Percentiles rank a stretch among this genome's conserved stretches.
These are phyloP conservation scores for Athalia circularis DNA, from an alignment of 2,888 invertebrate species.

Conservation along the genomic window DNA sequence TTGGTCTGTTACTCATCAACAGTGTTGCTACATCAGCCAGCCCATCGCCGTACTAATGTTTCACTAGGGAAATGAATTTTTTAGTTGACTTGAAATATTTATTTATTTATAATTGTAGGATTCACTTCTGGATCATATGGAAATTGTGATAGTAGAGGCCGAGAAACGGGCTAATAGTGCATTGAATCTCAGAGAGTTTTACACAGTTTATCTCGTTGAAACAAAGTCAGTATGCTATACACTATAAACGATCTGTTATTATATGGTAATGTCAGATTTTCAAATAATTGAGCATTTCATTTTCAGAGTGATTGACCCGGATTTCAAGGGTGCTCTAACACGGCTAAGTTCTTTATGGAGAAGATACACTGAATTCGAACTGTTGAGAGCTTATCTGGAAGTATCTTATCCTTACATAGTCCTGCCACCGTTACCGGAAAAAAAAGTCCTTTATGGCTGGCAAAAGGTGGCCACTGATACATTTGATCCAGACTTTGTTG, in stretches of 20 bases:
- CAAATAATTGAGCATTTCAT: slow-evolving; percentile 15
- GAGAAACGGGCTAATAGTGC: slow-evolving; percentile 86
- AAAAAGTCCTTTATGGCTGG: slow-evolving; percentile 85
- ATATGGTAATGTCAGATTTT: neutral
- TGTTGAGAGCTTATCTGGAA: slow-evolving; percentile 85
- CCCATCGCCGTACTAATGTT: too few relatives aligned
- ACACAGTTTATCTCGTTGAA: slow-evolving; percentile 87
- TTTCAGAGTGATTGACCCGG: slow-evolving; percentile 81
- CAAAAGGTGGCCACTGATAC: slow-evolving; percentile 86
- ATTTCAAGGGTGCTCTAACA: slow-evolving; percentile 78
- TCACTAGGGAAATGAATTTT: too few relatives aligned
- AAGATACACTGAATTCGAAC: slow-evolving; percentile 90
- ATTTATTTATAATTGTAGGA: slow-evolving; percentile 75
- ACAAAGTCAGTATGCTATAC: slow-evolving; percentile 79
- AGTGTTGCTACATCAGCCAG: too few relatives aligned
- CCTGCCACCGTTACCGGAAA: slow-evolving; percentile 89
- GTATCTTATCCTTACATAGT: slow-evolving; percentile 87
- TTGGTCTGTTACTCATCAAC: too few relatives aligned
- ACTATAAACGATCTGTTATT: neutral
- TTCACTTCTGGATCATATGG: slow-evolving; percentile 82
- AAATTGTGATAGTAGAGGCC: slow-evolving; percentile 85
- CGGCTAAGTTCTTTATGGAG: slow-evolving; percentile 85
- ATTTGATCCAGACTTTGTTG: slow-evolving; percentile 89
- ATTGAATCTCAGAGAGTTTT: slow-evolving; percentile 84
- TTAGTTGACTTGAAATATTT: neutral